Conservation (phyloP, 23 tunicate species). For the Clavelina lepadiformis region DNA sequence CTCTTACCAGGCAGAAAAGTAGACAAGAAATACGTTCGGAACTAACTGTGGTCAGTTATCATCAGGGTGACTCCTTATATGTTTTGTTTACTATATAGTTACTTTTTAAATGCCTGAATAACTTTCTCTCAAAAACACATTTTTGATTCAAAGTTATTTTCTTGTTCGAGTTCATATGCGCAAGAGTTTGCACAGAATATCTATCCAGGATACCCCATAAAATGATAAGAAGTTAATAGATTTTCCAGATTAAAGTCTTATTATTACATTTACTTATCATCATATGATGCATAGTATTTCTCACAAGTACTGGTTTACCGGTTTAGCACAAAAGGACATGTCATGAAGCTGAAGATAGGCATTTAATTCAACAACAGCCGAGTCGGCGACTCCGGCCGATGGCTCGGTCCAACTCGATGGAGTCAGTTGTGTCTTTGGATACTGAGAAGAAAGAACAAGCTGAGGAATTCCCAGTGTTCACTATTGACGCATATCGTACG, state of each 20-base stretch:
- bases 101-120: too few species aligned
- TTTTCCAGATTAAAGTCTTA: too few species aligned
- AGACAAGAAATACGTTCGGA: constrained; percentile 54
- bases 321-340: constrained; percentile 86
- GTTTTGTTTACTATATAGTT: neutral
- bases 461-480: constrained; percentile 41
- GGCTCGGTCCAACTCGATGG: constrained; percentile 61
- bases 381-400: constrained; percentile 55
- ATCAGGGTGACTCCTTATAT: neutral
- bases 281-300: too few species aligned
- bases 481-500: constrained; percentile 69
- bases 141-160: too few species aligned
- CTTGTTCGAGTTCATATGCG: too few species aligned
- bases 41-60: constrained; percentile 53
- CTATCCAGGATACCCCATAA: too few species aligned
- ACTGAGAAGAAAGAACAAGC: constrained; percentile 18
- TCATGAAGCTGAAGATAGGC: constrained; percentile 85
- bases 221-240: too few species aligned
- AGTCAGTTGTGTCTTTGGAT: constrained; percentile 62
- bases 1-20: constrained; percentile 80
- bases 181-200: too few species aligned
- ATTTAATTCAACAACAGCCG: constrained; percentile 32
- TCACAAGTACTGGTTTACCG: too few species aligned
- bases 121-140: too few species aligned
- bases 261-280: too few species aligned